Percentiles rank a stretch among this genome's conserved stretches.
Conservation (phyloP, 2,888 invertebrate genomes). For the Ichneumon xanthorius region DNA sequence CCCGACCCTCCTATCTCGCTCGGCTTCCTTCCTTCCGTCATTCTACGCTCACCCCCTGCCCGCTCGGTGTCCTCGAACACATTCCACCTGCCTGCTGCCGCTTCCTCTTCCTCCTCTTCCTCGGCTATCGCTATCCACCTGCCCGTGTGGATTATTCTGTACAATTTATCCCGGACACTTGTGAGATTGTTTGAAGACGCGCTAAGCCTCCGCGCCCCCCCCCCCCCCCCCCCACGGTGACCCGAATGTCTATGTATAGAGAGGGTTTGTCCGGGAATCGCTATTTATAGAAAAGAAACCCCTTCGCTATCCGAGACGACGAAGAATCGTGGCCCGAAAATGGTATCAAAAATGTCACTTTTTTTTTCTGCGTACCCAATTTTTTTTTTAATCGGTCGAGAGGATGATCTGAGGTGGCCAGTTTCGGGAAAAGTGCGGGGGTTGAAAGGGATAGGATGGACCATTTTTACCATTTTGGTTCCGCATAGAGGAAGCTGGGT, state of each 20-base stretch:
- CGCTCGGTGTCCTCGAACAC: not conserved
- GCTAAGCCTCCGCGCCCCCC: conserved; percentile 62
- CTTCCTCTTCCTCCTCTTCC: not conserved
- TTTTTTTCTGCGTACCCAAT: not conserved
- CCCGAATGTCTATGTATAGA: conserved; percentile 79
- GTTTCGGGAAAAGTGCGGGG: too few species aligned
- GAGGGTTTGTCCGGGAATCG: conserved; percentile 50
- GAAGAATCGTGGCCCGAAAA: conserved; percentile 37
- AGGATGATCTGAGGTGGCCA: not conserved
- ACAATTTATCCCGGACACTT: conserved; percentile 52
- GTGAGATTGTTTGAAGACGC: conserved; percentile 49
- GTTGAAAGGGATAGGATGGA: too few species aligned
- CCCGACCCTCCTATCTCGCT: conserved; percentile 27
- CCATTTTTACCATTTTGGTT: too few species aligned
- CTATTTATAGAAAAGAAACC: conserved; percentile 80
- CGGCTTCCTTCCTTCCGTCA: conserved; percentile 37
- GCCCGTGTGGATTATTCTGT: conserved; percentile 7
- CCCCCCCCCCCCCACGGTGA: conserved; percentile 71
- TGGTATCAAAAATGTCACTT: not conserved
- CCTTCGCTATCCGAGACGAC: conserved; percentile 75
- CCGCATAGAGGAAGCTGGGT: too few species aligned
- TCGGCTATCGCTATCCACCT: not conserved
- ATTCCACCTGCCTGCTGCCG: conserved; percentile 12
- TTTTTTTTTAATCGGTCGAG: not conserved
- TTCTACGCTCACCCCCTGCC: conserved; percentile 53